Percentiles rank a stretch among this genome's conserved stretches.
phyloP scores from a whole-genome alignment of 2,797 vertebrate species.

The Sardinella longiceps region DNA sequence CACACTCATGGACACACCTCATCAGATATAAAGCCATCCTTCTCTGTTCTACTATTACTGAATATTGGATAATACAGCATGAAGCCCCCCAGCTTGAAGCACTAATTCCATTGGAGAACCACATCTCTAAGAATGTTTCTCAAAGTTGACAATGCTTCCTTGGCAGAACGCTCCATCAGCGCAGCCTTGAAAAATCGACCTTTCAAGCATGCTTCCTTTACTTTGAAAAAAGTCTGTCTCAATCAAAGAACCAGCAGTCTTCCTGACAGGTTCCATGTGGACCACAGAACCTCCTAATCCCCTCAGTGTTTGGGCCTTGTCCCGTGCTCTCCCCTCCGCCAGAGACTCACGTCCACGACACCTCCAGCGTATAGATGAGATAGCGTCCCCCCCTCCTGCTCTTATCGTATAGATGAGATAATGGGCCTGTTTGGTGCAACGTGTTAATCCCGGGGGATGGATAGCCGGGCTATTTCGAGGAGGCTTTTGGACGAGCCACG shows the following conservation, averaged over 20 bases:
- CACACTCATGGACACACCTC: neutral
- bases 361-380: neutral
- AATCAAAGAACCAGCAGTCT: no score
- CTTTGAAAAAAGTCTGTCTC: no score
- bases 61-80: neutral
- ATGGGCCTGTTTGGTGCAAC: neutral
- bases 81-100: no score
- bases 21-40: neutral
- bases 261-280: no score
- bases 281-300: neutral
- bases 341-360: neutral
- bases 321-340: neutral
- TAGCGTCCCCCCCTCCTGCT: neutral
- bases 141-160: no score
- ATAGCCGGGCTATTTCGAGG: slow-evolving; percentile 4
- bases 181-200: no score
- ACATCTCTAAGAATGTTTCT: no score
- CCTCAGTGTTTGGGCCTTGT: neutral
- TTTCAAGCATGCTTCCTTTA: no score
- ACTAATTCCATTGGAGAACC: no score
- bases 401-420: neutral
- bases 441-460: neutral
- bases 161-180: no score
- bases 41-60: neutral
- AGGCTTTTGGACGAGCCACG: neutral